Evolutionary conservation across 2,113 vertebrate genomes (phyloP).

Genomic region (Otolemur garnettii): DNA sequence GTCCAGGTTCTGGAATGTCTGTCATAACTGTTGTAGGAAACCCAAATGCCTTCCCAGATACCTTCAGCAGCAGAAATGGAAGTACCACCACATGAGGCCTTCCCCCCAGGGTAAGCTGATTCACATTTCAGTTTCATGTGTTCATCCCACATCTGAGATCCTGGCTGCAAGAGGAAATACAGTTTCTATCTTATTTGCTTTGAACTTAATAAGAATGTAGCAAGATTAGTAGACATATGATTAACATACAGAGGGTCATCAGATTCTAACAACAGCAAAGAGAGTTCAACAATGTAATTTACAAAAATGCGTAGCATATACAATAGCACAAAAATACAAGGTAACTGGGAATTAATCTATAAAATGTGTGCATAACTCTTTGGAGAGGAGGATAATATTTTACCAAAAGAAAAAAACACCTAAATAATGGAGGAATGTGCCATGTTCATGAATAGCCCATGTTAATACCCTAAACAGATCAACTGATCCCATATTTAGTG

Average conservation of each 20-base stretch:
- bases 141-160: not conserved
- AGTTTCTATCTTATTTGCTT: not conserved
- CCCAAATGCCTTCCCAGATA: not conserved
- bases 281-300: constrained; percentile 46
- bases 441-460: not conserved
- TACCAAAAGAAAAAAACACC: not conserved
- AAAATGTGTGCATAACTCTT: not conserved
- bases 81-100: not conserved
- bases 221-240: not conserved
- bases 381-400: not conserved
- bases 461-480: not conserved
- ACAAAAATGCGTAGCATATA: not conserved
- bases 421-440: not conserved
- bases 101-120: not conserved
- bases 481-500: not conserved
- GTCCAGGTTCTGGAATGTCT: not conserved
- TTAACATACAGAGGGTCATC: not conserved
- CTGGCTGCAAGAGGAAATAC: not conserved
- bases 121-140: not conserved
- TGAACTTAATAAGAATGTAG: constrained; percentile 19
- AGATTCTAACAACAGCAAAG: not conserved
- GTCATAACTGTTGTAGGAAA: not conserved
- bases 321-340: not conserved
- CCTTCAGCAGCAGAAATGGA: not conserved
- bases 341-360: constrained; percentile 31